Evolutionary conservation across 64 coral and sea anemone species (phyloP).

Genomic region (Pachyseris speciosa): DNA sequence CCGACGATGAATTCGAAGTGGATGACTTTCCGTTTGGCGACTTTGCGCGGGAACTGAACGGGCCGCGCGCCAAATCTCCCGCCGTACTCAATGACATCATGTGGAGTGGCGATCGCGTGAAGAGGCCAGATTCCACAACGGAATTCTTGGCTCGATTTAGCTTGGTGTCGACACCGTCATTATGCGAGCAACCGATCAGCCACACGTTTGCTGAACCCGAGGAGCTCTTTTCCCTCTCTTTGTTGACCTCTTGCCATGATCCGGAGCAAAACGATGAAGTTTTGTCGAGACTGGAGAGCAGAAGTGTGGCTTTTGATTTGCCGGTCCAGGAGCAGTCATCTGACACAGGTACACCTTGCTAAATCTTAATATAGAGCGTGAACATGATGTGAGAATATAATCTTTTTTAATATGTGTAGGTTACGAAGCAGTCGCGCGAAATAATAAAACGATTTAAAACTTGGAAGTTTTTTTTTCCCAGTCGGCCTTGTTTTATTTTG

Average conservation of each 20-base stretch:
- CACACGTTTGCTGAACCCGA: conserved; percentile 45
- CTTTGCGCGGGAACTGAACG: conserved; percentile 8
- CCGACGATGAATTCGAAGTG: not conserved
- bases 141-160: conserved; percentile 54
- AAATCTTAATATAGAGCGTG: not conserved
- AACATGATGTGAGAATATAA: not conserved
- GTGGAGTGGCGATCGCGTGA: conserved; percentile 60
- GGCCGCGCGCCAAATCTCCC: conserved; percentile 25
- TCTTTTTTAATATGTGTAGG: not conserved
- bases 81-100: conserved; percentile 74
- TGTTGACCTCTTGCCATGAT: not conserved
- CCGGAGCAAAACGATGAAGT: not conserved
- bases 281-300: not conserved
- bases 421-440: not conserved
- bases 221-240: conserved; percentile 51
- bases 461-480: no score
- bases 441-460: no score
- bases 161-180: conserved; percentile 9
- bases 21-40: conserved; percentile 18
- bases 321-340: not conserved
- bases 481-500: conserved; percentile 27
- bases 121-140: conserved; percentile 65
- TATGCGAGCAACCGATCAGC: conserved; percentile 33
- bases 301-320: not conserved
- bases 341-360: conserved; percentile 12